Evolutionary conservation across 1,140 invertebrate species (phyloP).

Genomic region (Pseudomyrmex pallidus): DNA sequence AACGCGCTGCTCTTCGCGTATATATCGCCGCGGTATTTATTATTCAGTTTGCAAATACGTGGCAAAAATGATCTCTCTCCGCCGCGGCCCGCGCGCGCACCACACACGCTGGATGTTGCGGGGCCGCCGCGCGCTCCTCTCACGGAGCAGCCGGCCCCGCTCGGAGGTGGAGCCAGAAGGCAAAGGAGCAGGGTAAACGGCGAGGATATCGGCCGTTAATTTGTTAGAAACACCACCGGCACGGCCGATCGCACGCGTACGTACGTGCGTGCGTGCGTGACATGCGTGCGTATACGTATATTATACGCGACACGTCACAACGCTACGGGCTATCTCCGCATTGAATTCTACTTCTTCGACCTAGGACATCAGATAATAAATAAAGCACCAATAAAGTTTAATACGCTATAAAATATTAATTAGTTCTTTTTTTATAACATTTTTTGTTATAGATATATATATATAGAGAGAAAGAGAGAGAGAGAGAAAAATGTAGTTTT

Average conservation of each 20-base stretch:
- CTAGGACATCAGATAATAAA: too few species aligned
- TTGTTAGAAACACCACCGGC: slow-evolving; percentile 82
- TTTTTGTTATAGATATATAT: too few species aligned
- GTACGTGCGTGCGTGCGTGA: slow-evolving; percentile 1
- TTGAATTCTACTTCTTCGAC: too few species aligned
- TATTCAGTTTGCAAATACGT: slow-evolving; percentile 86
- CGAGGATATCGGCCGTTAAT: slow-evolving; percentile 80
- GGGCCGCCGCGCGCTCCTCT: slow-evolving; percentile 31
- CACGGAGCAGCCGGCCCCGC: slow-evolving; percentile 22
- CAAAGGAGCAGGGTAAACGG: slow-evolving; percentile 66
- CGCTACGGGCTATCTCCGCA: too few species aligned
- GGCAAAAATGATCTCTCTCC: slow-evolving; percentile 84
- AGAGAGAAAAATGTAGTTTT: too few species aligned
- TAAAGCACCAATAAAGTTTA: too few species aligned
- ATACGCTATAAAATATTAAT: too few species aligned
- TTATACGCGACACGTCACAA: not conserved
- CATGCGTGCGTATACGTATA: not conserved
- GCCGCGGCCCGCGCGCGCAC: slow-evolving; percentile 22
- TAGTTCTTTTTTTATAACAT: too few species aligned
- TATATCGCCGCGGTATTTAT: slow-evolving; percentile 82
- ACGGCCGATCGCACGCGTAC: slow-evolving; percentile 67
- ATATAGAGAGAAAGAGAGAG: too few species aligned
- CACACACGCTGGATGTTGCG: slow-evolving; percentile 49
- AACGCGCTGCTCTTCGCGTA: slow-evolving; percentile 82
- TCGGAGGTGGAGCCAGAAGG: slow-evolving; percentile 78